Conservation (phyloP, 2,888 invertebrate species). For the Athripsodes cinereus region DNA sequence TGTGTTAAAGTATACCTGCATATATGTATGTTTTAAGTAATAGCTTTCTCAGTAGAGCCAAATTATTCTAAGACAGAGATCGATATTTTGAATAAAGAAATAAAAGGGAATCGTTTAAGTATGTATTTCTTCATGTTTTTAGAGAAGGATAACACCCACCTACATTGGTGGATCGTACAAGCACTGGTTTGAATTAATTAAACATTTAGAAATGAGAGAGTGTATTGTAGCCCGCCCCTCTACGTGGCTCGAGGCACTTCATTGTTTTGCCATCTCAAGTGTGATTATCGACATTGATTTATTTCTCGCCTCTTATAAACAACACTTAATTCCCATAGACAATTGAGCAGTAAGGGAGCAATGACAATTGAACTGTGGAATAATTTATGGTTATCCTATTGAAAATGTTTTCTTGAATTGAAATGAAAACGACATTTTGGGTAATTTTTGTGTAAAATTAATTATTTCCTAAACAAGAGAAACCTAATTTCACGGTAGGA, state of each 20-base stretch:
- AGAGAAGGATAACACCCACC: too few relatives aligned
- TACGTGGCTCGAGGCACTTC: slow-evolving; percentile 13
- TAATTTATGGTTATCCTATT: slow-evolving; percentile 22
- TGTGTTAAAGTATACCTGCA: too few relatives aligned
- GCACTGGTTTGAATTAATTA: slow-evolving; percentile 14
- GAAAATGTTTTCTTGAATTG: neutral
- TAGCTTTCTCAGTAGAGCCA: too few relatives aligned
- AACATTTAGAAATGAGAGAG: slow-evolving; percentile 14
- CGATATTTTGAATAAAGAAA: too few relatives aligned
- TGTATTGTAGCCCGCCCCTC: neutral
- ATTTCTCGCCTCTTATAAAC: slow-evolving; percentile 25
- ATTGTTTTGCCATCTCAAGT: slow-evolving; percentile 26
- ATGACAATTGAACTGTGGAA: slow-evolving; percentile 16
- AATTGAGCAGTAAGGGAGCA: slow-evolving; percentile 20
- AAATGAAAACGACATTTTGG: slow-evolving; percentile 4
- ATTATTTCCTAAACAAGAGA: neutral
- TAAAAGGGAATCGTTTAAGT: too few relatives aligned
- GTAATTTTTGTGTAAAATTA: slow-evolving; percentile 5
- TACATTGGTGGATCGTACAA: too few relatives aligned
- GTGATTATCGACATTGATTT: slow-evolving; percentile 28
- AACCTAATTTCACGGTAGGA: slow-evolving; percentile 1
- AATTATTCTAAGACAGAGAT: too few relatives aligned
- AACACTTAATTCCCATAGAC: slow-evolving; percentile 25
- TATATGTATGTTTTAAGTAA: too few relatives aligned
- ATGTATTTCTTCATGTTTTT: too few relatives aligned